phyloP scores from a whole-genome alignment of 2,113 vertebrate species.

The Centropus unirufus region DNA sequence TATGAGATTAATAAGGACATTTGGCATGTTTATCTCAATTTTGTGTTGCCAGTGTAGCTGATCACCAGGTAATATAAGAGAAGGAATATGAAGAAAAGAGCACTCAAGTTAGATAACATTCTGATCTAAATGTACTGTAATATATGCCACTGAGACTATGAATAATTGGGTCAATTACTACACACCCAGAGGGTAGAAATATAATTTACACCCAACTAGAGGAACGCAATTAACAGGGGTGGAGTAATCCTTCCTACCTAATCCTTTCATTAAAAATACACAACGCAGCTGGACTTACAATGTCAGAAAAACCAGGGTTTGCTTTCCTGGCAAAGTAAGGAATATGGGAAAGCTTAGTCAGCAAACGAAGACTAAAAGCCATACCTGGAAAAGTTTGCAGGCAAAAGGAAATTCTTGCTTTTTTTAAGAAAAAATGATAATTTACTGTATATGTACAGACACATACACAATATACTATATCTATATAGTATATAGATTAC shows the following conservation, averaged over 20 bases:
- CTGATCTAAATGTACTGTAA: slow-evolving; percentile 12
- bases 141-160: slow-evolving; percentile 4
- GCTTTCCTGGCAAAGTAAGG: background rate
- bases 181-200: slow-evolving; percentile 21
- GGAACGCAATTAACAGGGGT: slow-evolving; percentile 50
- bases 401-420: background rate
- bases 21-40: background rate
- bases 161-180: slow-evolving; percentile 39
- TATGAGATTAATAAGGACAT: background rate
- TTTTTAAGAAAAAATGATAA: background rate
- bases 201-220: slow-evolving; percentile 35
- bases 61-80: background rate
- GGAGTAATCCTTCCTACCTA: slow-evolving; percentile 58
- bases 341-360: background rate
- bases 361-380: background rate
- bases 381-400: background rate
- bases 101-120: slow-evolving; percentile 34
- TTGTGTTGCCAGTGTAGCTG: background rate
- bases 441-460: background rate
- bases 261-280: slow-evolving; percentile 55
- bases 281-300: background rate
- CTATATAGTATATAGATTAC: background rate
- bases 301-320: background rate
- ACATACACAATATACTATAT: background rate
- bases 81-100: background rate